These are phyloP conservation scores for Merluccius polli DNA, from an alignment of 2,797 vertebrate genomes.

Conservation along the genomic window DNA sequence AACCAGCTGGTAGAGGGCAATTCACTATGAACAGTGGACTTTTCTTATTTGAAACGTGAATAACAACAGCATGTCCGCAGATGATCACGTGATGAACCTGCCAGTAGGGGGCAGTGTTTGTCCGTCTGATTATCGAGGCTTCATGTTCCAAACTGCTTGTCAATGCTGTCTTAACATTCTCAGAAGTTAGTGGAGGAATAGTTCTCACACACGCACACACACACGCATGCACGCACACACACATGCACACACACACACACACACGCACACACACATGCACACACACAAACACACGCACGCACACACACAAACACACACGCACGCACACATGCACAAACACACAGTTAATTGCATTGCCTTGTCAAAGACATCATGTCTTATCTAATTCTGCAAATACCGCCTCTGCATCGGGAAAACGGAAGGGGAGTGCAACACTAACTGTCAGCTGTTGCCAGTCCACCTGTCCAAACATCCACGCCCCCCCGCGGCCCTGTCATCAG, in stretches of 20 bases:
- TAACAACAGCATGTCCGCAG: background rate
- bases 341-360: conserved; percentile 30
- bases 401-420: conserved; percentile 32
- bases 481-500: conserved; percentile 40
- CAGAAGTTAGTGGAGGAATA: background rate
- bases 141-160: background rate
- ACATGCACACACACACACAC: background rate
- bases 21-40: background rate
- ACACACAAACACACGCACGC: background rate
- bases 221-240: background rate
- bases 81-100: background rate
- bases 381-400: conserved; percentile 53
- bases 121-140: background rate
- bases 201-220: background rate
- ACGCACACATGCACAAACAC: background rate
- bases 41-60: background rate
- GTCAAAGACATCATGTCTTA: conserved; percentile 59
- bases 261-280: background rate
- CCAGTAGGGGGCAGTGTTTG: conserved; percentile 2
- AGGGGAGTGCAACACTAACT: conserved; percentile 45
- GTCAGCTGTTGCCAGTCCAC: conserved; percentile 48
- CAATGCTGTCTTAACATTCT: background rate
- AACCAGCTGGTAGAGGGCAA: background rate
- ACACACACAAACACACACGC: background rate
- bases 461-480: conserved; percentile 58